Percentiles rank a stretch among this genome's conserved stretches.
These are phyloP conservation scores for Zelleria hepariella DNA, from an alignment of 2,888 invertebrate genomes.

Conservation along the genomic window DNA sequence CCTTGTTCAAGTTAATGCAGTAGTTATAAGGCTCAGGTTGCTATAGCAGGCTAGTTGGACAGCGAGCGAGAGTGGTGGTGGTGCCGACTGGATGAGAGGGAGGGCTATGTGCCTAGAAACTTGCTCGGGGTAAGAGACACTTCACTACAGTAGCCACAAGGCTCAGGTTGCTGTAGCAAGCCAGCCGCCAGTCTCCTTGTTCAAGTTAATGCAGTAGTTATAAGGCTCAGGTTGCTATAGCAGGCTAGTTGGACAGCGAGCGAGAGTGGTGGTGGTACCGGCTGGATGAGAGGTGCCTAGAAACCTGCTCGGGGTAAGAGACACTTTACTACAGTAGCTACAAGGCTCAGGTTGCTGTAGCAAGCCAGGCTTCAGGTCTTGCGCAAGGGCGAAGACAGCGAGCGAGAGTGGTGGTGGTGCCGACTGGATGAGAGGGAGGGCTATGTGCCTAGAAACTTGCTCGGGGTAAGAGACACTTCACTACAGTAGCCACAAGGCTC, in stretches of 20 bases:
- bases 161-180: too few relatives aligned
- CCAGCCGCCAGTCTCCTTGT: conserved; percentile 85
- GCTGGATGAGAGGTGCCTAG: conserved; percentile 79
- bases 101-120: conserved; percentile 97
- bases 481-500: background rate
- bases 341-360: too few relatives aligned
- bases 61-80: conserved; percentile 98
- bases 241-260: conserved; percentile 88
- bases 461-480: background rate
- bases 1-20: too few relatives aligned
- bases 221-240: conserved; percentile 90
- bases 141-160: conserved; percentile 78
- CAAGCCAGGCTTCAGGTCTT: conserved; percentile 89
- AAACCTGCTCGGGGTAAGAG: conserved; percentile 94
- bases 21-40: conserved; percentile 89
- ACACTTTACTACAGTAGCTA: too few relatives aligned
- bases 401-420: conserved; percentile 98
- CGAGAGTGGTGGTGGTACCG: conserved; percentile 95
- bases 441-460: background rate
- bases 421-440: too few relatives aligned
- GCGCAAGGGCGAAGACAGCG: conserved; percentile 90
- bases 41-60: conserved; percentile 86
- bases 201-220: conserved; percentile 92
- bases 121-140: conserved; percentile 87
- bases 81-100: conserved; percentile 66